Percentiles rank a stretch among this genome's conserved stretches.
phyloP scores from a whole-genome alignment of 2,888 invertebrate species.

The Stenurella melanura region DNA sequence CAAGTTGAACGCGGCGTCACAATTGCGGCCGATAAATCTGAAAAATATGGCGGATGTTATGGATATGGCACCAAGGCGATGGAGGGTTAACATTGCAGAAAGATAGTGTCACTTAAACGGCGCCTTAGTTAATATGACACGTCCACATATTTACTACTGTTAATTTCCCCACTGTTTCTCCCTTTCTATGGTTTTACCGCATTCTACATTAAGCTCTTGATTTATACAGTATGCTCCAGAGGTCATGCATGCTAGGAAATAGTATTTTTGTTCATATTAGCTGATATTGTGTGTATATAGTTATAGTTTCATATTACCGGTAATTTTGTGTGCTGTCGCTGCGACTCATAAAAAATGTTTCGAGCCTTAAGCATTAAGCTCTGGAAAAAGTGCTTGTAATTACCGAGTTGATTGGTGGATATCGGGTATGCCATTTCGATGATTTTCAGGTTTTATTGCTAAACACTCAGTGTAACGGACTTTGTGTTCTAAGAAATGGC shows the following conservation, averaged over 20 bases:
- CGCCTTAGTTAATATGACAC: background rate
- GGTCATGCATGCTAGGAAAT: background rate
- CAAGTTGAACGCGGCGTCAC: background rate
- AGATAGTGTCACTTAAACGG: background rate
- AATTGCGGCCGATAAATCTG: background rate
- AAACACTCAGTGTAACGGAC: too few relatives aligned
- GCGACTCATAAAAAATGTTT: too few relatives aligned
- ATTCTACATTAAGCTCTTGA: background rate
- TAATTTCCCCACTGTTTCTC: background rate
- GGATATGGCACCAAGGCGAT: background rate
- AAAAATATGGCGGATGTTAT: background rate
- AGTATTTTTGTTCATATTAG: background rate
- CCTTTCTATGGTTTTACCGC: background rate
- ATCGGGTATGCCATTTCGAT: too few relatives aligned
- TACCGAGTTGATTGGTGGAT: too few relatives aligned
- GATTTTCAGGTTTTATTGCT: too few relatives aligned
- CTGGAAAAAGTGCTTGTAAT: too few relatives aligned
- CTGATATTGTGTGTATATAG: too few relatives aligned
- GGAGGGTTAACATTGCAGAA: background rate
- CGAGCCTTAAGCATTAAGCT: too few relatives aligned
- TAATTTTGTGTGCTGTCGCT: too few relatives aligned
- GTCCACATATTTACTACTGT: background rate
- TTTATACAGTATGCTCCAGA: background rate
- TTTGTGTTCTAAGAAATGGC: too few relatives aligned
- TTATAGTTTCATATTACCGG: too few relatives aligned